A percentile compares a stretch with the other conserved stretches of the same genome.
Evolutionary conservation across 2,888 invertebrate species (phyloP).

Genomic region (Limnephilus marmoratus): DNA sequence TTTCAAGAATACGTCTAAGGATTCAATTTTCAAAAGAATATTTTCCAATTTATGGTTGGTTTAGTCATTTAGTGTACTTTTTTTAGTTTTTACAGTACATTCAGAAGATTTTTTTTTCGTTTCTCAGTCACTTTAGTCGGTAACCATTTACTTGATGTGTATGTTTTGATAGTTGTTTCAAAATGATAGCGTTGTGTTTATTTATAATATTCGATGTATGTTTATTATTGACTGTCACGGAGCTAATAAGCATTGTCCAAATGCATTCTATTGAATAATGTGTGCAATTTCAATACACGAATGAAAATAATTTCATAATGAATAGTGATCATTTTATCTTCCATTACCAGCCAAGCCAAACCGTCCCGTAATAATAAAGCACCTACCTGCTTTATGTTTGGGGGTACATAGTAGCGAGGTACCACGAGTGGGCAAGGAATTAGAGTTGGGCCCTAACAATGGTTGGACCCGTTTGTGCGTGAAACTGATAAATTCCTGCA

Average conservation of each 20-base stretch:
- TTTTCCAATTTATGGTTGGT: no score
- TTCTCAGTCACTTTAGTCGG: no score
- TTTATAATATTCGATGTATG: not conserved
- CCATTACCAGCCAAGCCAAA: not conserved
- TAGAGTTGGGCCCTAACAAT: conserved; percentile 48
- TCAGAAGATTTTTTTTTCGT: no score
- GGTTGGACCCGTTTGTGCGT: conserved; percentile 55
- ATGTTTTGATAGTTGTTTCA: no score
- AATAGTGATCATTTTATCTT: not conserved
- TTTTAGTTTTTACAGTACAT: no score
- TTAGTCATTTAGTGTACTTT: no score
- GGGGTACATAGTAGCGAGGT: conserved; percentile 21
- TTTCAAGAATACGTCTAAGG: no score
- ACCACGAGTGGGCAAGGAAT: conserved; percentile 41
- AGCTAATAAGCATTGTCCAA: not conserved
- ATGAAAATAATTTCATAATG: not conserved
- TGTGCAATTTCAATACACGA: not conserved
- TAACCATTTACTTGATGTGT: no score
- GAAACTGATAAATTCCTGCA: conserved; percentile 51
- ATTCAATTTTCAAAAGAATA: no score
- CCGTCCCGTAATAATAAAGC: not conserved
- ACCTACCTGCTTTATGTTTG: not conserved
- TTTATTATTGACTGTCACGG: not conserved
- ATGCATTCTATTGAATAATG: not conserved
- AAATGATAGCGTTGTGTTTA: no score